Conservation (phyloP, 2,797 vertebrate species). For the Lemur catta region DNA sequence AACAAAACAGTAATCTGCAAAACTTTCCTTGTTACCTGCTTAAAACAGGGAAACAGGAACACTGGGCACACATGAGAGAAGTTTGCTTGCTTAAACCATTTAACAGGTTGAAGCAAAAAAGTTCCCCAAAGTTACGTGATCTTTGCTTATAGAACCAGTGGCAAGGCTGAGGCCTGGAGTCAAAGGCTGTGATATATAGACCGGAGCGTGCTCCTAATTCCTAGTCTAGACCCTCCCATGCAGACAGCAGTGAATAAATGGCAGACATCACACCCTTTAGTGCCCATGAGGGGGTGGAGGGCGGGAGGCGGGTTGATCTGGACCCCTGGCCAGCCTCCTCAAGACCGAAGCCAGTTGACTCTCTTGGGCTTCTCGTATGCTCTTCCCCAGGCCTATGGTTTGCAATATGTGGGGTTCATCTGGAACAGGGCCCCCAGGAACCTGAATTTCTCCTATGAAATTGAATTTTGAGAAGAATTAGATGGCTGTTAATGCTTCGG, state of each 20-base stretch:
- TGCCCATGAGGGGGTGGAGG: too few relatives aligned
- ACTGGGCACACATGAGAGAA: neutral
- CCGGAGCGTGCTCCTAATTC: too few relatives aligned
- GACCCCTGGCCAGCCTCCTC: neutral
- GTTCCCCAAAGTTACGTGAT: neutral
- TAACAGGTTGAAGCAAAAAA: neutral
- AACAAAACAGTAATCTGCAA: neutral
- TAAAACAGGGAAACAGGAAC: neutral
- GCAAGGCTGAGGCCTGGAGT: neutral
- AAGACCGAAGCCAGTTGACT: neutral
- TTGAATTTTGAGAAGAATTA: neutral
- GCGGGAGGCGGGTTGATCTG: rapidly evolving
- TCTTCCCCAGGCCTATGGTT: neutral
- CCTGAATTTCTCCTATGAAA: neutral
- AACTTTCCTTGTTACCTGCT: neutral
- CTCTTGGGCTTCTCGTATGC: neutral
- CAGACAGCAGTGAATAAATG: neutral
- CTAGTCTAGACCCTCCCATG: neutral
- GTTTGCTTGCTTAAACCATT: neutral
- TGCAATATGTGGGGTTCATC: neutral
- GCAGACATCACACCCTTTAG: neutral
- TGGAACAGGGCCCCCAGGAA: neutral
- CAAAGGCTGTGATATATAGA: neutral
- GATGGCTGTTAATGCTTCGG: neutral
- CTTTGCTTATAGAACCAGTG: neutral